These are phyloP conservation scores for Anhinga rufa DNA, from an alignment of 2,113 vertebrate species.

Conservation along the genomic window DNA sequence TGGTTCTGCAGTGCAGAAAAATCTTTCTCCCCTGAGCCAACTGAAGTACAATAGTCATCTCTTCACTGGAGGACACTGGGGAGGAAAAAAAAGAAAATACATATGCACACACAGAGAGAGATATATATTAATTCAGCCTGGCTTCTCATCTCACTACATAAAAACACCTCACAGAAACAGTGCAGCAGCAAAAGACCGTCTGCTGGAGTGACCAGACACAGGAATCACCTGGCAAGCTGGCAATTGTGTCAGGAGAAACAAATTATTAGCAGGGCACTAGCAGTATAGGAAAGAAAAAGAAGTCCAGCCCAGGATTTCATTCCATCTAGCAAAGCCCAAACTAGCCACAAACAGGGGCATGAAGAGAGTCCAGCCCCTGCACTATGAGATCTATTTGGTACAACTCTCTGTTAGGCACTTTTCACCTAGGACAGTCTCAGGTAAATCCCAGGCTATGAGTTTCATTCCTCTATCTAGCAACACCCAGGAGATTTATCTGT, in stretches of 20 bases:
- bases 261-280: neutral
- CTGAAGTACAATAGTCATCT: accelerated
- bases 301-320: neutral
- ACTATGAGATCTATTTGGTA: neutral
- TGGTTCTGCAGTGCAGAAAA: neutral
- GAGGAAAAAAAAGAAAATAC: too few relatives aligned
- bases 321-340: neutral
- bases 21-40: neutral
- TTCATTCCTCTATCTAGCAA: neutral
- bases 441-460: neutral
- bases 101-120: too few relatives aligned
- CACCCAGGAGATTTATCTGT: neutral
- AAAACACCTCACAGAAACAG: neutral
- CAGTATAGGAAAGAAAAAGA: neutral
- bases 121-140: neutral
- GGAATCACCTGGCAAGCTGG: neutral
- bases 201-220: neutral
- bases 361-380: too few relatives aligned
- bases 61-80: neutral
- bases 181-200: neutral
- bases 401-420: neutral
- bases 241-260: neutral
- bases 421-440: neutral
- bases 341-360: neutral
- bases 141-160: neutral